phyloP scores from a whole-genome alignment of 2,888 invertebrate genomes.

The Ypsolopha sequella region DNA sequence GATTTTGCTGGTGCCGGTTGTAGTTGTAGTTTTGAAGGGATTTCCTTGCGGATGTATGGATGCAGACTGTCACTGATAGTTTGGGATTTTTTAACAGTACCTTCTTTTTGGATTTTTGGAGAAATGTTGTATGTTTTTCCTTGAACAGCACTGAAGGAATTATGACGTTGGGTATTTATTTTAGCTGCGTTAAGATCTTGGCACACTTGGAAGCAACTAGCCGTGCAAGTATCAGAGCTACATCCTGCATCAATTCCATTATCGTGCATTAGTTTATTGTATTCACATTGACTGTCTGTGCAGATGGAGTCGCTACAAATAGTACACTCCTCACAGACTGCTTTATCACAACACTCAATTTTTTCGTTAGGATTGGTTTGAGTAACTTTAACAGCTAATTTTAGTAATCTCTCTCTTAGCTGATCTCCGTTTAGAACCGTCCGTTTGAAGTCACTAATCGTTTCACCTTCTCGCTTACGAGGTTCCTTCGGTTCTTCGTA shows the following conservation, averaged over 20 bases:
- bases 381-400: constrained; percentile 68
- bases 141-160: constrained; percentile 60
- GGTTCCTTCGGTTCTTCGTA: constrained; percentile 28
- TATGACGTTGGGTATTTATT: constrained; percentile 48
- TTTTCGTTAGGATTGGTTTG: constrained; percentile 55
- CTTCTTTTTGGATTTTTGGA: constrained; percentile 36
- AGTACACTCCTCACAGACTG: constrained; percentile 62
- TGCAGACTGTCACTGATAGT: constrained; percentile 59
- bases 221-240: constrained; percentile 54
- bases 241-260: constrained; percentile 56
- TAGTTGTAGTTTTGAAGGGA: constrained; percentile 33
- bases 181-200: constrained; percentile 37
- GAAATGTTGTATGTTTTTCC: constrained; percentile 42
- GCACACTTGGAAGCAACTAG: constrained; percentile 51
- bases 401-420: constrained; percentile 73
- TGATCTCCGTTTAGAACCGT: constrained; percentile 75
- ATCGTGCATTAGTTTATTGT: constrained; percentile 56
- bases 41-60: constrained; percentile 65
- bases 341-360: constrained; percentile 67
- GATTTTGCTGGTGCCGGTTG: constrained; percentile 29
- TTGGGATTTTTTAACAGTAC: constrained; percentile 57
- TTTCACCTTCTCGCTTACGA: constrained; percentile 36
- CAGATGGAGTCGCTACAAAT: constrained; percentile 66
- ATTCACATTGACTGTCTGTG: constrained; percentile 64
- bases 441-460: constrained; percentile 55